Conservation (phyloP, 2,113 vertebrate species). For the Bagarius yarrelli region DNA sequence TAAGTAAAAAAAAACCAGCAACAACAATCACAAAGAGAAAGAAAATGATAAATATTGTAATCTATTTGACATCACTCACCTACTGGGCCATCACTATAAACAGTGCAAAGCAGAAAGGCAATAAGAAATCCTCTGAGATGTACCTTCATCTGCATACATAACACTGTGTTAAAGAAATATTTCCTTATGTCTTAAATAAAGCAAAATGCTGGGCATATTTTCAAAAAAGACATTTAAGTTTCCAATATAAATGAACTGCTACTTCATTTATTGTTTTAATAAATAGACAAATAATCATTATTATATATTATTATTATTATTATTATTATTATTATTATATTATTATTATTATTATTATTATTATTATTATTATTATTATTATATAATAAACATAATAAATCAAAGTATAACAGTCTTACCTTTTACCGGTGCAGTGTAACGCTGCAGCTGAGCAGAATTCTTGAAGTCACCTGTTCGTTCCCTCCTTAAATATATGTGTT, state of each 20-base stretch:
- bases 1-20: neutral
- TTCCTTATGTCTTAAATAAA: neutral
- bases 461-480: neutral
- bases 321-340: too few relatives aligned
- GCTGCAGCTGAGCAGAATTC: neutral
- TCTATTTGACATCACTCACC: slow-evolving; percentile 20
- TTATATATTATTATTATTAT: too few relatives aligned
- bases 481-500: neutral
- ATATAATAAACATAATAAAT: too few relatives aligned
- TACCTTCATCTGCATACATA: slow-evolving; percentile 29
- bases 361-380: too few relatives aligned
- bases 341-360: too few relatives aligned
- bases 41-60: neutral
- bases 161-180: neutral
- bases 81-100: neutral
- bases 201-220: too few relatives aligned
- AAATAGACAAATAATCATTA: too few relatives aligned
- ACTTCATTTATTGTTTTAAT: too few relatives aligned
- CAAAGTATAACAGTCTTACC: neutral
- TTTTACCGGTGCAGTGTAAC: neutral
- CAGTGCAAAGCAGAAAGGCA: neutral
- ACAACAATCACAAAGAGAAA: neutral
- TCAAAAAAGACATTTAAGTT: too few relatives aligned
- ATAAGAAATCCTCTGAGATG: neutral
- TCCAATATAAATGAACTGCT: too few relatives aligned